Evolutionary conservation across 2,113 vertebrate genomes (phyloP), one percentile per base, ranked within the genome.

Genomic region (Accipiter virgatus): DNA sequence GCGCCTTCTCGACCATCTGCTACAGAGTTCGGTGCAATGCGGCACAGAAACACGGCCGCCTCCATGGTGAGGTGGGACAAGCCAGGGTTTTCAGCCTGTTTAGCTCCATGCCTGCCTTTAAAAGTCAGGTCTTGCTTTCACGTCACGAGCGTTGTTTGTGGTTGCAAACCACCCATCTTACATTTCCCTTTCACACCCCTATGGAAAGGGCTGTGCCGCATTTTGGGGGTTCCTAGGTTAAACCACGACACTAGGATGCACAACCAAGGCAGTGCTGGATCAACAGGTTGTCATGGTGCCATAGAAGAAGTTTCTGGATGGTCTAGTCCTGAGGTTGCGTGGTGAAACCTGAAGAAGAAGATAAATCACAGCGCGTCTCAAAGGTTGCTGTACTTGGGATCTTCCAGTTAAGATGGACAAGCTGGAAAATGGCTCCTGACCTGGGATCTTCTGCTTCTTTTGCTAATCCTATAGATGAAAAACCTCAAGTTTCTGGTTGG

Each of bases 71-170:
- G 7, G 4, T 36, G 47, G 47, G 52, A 43, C n/a, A 74, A 68
- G 36, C 16, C 43, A 53, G 36, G 31, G 34, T 32, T 91, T 84
- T 70, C 68, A 59, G 72, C n/a, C 47, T 84, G 8, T 13, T 93
- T 55, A 21, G 8, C 40, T 72, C 70, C 40, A 5, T 16, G 12
- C 6, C 4, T 14, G 29, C 29, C 71, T 83, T 91, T n/a, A 52
- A 26, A 67, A 45, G 8, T 26, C 19, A 9, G 7, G 20, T 86
- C 65, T 88, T 66, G 17, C 63, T 83, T 92, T 88, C 56, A 67
- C 11, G 38, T 63, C 11, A 4, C 3, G 18, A 83, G 34, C 0
- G 0, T 18, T 50, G 22, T 18, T 58, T 26, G 63, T 11, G 42
- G 42, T 53, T 78, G 31, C 19, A 91, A 58, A 66, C 3, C 25